Base-by-base conservation (phyloP, 2,888 invertebrate genomes). In the Orthosia cruda region DNA sequence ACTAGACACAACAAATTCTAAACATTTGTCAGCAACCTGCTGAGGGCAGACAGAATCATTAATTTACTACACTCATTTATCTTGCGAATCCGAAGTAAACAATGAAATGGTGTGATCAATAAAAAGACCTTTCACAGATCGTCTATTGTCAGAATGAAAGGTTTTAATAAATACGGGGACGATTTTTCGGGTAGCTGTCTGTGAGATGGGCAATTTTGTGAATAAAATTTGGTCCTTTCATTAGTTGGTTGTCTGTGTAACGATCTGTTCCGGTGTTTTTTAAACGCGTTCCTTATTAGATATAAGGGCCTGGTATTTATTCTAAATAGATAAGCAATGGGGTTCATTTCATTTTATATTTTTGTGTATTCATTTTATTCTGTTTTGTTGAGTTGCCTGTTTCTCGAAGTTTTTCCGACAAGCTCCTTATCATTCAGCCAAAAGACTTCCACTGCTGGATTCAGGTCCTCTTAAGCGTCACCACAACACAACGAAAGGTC, bases 11-110 rank as follows among this genome's bases (percentile, higher is more conserved):
- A 92, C 92, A 91, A 93, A 94, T 92, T 93, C 91, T 90, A 89
- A 90, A 91, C 93, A 94, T 93, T 93, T 92, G 89, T 93, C 93
- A 93, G 86, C 73, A 83, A 85, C 87, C 90, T 92, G 91, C 80
- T 85, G 65, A 81, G 89, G 90, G 89, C 92, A 92, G 93, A 86
- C 82, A 80, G 78, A 67, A 84, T 88, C 93, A 93, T 94, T 93
- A 93, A 93, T 94, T 92, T 89, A 85, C 85, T 80, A 75, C 80
- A 74, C 77, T 90, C 92, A 92, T 94, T 93, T 92, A 92, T 94
- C 92, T 93, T 92, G 87, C 84, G 86, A 90, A 89, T 90, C 83
- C 90, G 89, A 92, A 91, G 90, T 88, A 90, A 91, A 93, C 93
- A 93, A 93, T 92, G 90, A 90, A 88, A 84, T 87, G 84, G 84